Conservation (phyloP, 30 jellyfish, hydroid and myxozoan species). For the Aurelia aurita region DNA sequence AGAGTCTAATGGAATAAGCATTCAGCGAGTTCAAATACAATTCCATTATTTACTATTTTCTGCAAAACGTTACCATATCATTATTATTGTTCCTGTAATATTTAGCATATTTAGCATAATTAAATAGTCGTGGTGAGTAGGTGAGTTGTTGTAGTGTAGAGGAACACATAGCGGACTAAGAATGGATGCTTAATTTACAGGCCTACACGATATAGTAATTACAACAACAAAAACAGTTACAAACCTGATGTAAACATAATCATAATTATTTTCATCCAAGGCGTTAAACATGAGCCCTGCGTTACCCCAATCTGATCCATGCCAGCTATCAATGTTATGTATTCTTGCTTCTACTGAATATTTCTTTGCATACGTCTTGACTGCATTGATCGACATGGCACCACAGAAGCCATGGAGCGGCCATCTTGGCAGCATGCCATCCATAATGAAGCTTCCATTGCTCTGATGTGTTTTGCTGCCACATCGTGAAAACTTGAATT, state of each 20-base stretch:
- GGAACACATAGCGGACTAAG: too few relatives aligned
- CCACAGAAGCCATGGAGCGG: slow-evolving; percentile 61
- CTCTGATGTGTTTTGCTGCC: slow-evolving; percentile 76
- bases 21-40: too few relatives aligned
- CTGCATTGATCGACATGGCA: slow-evolving; percentile 27
- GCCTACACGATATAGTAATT: too few relatives aligned
- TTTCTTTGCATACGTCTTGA: slow-evolving; percentile 13
- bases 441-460: slow-evolving; percentile 71
- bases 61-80: too few relatives aligned
- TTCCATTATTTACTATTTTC: too few relatives aligned
- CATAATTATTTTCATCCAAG: slow-evolving; percentile 66
- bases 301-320: slow-evolving; percentile 79
- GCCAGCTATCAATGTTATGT: slow-evolving; percentile 83
- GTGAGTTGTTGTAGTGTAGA: too few relatives aligned
- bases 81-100: too few relatives aligned
- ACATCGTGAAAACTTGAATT: slow-evolving; percentile 61
- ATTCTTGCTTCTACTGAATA: slow-evolving; percentile 51
- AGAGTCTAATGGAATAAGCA: too few relatives aligned
- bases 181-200: too few relatives aligned
- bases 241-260: slow-evolving; percentile 65
- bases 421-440: slow-evolving; percentile 69
- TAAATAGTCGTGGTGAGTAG: too few relatives aligned
- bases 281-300: slow-evolving; percentile 78
- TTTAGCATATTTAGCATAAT: too few relatives aligned
- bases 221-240: slow-evolving; percentile 6